Base-by-base conservation (phyloP, 2,888 invertebrate genomes). In the Zhuqinia jingwanae region DNA sequence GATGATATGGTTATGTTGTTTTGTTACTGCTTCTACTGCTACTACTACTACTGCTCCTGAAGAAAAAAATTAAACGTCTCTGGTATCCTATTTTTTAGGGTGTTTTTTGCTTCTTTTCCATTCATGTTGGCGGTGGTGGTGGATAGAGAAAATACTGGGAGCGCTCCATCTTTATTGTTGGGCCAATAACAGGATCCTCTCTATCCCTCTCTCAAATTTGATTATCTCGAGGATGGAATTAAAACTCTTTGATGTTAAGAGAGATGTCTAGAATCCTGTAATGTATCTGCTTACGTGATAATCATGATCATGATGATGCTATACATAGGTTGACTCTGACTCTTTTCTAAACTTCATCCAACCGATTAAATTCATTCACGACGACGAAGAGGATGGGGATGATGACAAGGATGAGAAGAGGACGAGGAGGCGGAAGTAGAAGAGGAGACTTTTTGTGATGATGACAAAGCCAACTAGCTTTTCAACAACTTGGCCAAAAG, bases 151-250 rank as follows among this genome's bases (percentile, higher is more conserved):
- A n/a, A n/a, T n/a, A n/a, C n/a, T n/a, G n/a, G n/a, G 17, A 65
- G 68, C 30, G 36, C 45, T 36, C 65, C 76, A 63, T 75, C 76
- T 76, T 76, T 63, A 6, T 63, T 65, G 63, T 63, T 17, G 81
- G 75, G 83, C 75, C 76, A 83, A 63, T 75, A 83, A 83, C 83
- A 75, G 76, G 75, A 83, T 75, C 60, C 75, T 56, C 50, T 45
- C 36, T 36, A 36, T 36, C 3, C 36, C n/a, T 75, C 82, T 70
- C 73, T 27, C 50, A 76, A 75, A 63, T 83, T 83, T 76, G 63
- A 83, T 76, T 83, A 76, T 36, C 27, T 36, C 27, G 27, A 70
- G 27, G 58, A 76, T 60, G 53, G 76, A 83, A 83, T 83, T 76
- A 80, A 83, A 83, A 60, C 63, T 50, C 75, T 76, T 83, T 83